A percentile compares a stretch with the other conserved stretches of the same genome.
phyloP scores from a whole-genome alignment of 2,113 vertebrate genomes.

The Zeus faber region DNA sequence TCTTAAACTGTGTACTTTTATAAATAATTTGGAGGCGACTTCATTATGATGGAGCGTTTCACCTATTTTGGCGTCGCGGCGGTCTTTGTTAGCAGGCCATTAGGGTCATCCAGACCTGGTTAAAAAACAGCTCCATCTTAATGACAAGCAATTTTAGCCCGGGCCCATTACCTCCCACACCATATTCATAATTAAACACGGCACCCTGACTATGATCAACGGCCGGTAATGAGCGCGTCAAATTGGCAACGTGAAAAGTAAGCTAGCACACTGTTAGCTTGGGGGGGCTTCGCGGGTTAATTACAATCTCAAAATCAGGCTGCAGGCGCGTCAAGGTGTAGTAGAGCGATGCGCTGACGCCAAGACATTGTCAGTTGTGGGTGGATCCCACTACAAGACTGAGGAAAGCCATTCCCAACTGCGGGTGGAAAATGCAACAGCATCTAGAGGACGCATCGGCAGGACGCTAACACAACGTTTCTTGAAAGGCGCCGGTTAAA shows the following conservation, averaged over 20 bases:
- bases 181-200: slow-evolving; percentile 37
- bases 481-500: too few relatives aligned
- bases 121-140: neutral
- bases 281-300: neutral
- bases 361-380: too few relatives aligned
- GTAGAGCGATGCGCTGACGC: too few relatives aligned
- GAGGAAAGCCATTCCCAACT: too few relatives aligned
- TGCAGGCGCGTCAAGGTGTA: neutral
- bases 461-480: too few relatives aligned
- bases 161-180: slow-evolving; percentile 16
- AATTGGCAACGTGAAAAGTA: neutral
- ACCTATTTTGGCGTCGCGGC: neutral
- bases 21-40: neutral
- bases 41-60: too few relatives aligned
- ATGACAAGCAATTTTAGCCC: slow-evolving; percentile 8
- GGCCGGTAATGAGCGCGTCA: slow-evolving; percentile 21
- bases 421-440: too few relatives aligned
- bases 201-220: slow-evolving; percentile 40
- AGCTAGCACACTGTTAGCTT: neutral
- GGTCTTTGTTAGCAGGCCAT: neutral
- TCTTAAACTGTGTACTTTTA: too few relatives aligned
- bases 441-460: too few relatives aligned
- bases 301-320: neutral
- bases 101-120: slow-evolving; percentile 1
- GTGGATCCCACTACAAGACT: too few relatives aligned